Evolutionary conservation across 2,888 invertebrate species (phyloP).

Genomic region (Tineola bisselliella): DNA sequence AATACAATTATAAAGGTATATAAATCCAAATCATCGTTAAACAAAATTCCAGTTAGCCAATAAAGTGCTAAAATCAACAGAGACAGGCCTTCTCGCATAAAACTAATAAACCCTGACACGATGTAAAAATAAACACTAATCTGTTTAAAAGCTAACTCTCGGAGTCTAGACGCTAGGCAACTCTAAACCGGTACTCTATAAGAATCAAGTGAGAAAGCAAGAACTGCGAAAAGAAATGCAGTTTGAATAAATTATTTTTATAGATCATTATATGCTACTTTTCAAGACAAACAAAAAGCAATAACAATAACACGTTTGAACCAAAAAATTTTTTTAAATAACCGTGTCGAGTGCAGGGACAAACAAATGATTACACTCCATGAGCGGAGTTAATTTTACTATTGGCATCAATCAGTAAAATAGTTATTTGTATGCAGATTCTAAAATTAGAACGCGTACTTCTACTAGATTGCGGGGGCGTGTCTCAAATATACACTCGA

Average conservation of each 20-base stretch:
- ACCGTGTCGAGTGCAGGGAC: background rate
- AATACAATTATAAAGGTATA: background rate
- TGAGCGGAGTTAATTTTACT: background rate
- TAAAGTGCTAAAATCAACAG: conserved; percentile 1
- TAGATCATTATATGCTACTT: background rate
- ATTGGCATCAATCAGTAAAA: conserved; percentile 2
- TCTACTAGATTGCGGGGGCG: conserved; percentile 6
- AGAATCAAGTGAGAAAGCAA: conserved; percentile 1
- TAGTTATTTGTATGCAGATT: background rate
- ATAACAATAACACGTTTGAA: too few relatives aligned
- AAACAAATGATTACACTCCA: background rate
- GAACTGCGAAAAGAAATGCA: background rate
- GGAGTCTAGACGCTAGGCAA: background rate
- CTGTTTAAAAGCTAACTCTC: conserved; percentile 1
- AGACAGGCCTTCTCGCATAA: conserved; percentile 1
- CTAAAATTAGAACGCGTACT: background rate
- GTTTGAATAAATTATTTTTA: background rate
- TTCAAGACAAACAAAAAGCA: background rate
- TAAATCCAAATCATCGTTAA: background rate
- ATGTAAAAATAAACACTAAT: conserved; percentile 5
- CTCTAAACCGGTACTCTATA: background rate
- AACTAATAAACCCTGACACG: conserved; percentile 8
- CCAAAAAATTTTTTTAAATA: too few relatives aligned
- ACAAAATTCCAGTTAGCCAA: background rate
- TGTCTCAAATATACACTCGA: background rate